Evolutionary conservation across 1,140 invertebrate genomes (phyloP), one percentile per base, ranked within the genome.

Genomic region (Battus philenor): DNA sequence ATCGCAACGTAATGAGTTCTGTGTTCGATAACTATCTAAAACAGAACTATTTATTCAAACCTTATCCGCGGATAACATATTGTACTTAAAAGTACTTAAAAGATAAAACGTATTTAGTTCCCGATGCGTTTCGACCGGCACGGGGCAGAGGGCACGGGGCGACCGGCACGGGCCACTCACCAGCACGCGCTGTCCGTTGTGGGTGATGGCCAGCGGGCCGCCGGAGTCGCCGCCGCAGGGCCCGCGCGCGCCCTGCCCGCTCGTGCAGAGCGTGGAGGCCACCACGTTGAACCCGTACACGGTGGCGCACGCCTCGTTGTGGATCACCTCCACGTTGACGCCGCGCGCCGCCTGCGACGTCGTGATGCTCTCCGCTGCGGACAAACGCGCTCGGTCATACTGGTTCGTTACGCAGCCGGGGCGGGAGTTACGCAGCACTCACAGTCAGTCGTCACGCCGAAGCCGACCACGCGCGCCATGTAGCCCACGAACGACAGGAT

Each of bases 151-250:
- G 2, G n/a, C 7, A 33, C 7, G 7, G 5, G 5, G 1, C n/a
- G 13, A 16, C 13, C 10, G 26, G 11, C 8, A 39, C 13, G 29
- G 12, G 8, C n/a, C 7, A 31, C 41, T 44, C 2, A 51, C 49
- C 27, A 46, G 24, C 1, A 16, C 20, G n/a, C 24, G 16, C 27
- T 33, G 30, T 9, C 46, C 41, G 15, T 27, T 16, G 38, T 32
- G 17, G 38, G 9, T 27, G 22, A 27, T 12, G 8, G 38, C 24
- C 0, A 41, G 22, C 13, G 38, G 38, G n/a, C 38, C 38, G 12
- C 38, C 38, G 22, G 38, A 41, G 24, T 41, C 38, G 8, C 38
- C 38, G 24, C 38, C 38, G 13, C 38, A 41, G 24, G 38, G 38
- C 3, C 38, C 38, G 12, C 27, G 22, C 22, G 27, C 29, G n/a